Base-by-base conservation (phyloP, 1,140 invertebrate species). In the Rhyacophila brunnea region DNA sequence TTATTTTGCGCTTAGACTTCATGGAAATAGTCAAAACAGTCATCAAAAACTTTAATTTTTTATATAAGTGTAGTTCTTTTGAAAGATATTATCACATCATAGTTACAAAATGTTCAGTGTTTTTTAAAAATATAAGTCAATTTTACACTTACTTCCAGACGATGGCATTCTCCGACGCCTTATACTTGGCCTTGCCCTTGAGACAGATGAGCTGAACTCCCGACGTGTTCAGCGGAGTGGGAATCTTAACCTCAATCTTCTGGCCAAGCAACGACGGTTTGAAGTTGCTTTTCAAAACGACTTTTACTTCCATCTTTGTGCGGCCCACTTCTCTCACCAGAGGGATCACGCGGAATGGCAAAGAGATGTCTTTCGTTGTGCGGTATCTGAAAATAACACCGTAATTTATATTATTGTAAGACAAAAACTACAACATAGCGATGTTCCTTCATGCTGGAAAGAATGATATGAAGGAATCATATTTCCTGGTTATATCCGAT, bases 141-240 rank as follows among this genome's bases (percentile, higher is more conserved):
- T n/a, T n/a, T 35, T 45, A 58, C 57, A 85, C 88, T 88, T 77
- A 93, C 87, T 99, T 99, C 98, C 98, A 99, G 20, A 99, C 96
- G 70, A 99, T 99, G 19, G 97, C 97, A 78, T 99, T 99, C 77
- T 99, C 98, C 0, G 96, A 98, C 5, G 98, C 93, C 78, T 99
- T 99, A 74, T 99, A 99, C 71, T 99, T 99, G 1, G 98, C 98
- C 73, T 99, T 99, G 5, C 98, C 98, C 75, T 99, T 99, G 70
- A 99, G 87, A 68, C 97, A 99, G 69, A 99, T 98, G 46, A 99
- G 83, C 70, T 99, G 97, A 5, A 99, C 97, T 6, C 97, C 97
- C 49, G 95, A 97, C 0, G 98, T 99, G 74, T 99, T 99, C 11
- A 99, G 80, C 1, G 98, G 98, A 0, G 97, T 99, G 11, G 98